Evolutionary conservation across 2,113 vertebrate genomes (phyloP).

Genomic region (Pelusios castaneus): DNA sequence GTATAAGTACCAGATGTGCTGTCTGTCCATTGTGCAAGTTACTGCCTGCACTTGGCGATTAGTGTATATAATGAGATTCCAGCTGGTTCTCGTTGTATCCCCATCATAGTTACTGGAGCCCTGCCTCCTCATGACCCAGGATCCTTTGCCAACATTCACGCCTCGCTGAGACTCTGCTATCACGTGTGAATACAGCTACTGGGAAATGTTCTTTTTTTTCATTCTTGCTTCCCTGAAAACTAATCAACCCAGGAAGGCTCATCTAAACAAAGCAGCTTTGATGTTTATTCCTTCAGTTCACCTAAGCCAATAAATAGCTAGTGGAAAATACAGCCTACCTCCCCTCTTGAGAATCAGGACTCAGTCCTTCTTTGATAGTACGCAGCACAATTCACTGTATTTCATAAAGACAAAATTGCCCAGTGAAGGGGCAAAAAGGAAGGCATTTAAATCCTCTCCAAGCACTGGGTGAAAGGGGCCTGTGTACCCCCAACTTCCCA

Average conservation of each 20-base stretch:
- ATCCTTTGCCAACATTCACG: conserved; percentile 45
- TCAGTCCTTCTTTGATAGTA: neutral
- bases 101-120: conserved; percentile 63
- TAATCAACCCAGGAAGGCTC: neutral
- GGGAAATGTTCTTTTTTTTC: conserved; percentile 25
- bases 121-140: conserved; percentile 64
- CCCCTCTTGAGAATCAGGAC: neutral
- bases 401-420: neutral
- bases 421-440: neutral
- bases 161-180: conserved; percentile 34
- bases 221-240: conserved; percentile 47
- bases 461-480: neutral
- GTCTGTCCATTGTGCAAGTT: conserved; percentile 57
- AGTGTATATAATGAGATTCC: conserved; percentile 55
- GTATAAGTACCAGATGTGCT: conserved; percentile 54
- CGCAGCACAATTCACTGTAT: neutral
- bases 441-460: neutral
- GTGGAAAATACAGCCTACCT: conserved; percentile 37
- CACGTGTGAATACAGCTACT: conserved; percentile 35
- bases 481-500: neutral
- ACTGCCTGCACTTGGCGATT: conserved; percentile 63
- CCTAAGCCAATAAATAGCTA: neutral
- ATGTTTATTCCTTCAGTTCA: conserved; percentile 37
- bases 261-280: conserved; percentile 52
- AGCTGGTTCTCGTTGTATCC: conserved; percentile 63